phyloP scores from a whole-genome alignment of 2,888 invertebrate genomes.

The Eucera pruinosa region DNA sequence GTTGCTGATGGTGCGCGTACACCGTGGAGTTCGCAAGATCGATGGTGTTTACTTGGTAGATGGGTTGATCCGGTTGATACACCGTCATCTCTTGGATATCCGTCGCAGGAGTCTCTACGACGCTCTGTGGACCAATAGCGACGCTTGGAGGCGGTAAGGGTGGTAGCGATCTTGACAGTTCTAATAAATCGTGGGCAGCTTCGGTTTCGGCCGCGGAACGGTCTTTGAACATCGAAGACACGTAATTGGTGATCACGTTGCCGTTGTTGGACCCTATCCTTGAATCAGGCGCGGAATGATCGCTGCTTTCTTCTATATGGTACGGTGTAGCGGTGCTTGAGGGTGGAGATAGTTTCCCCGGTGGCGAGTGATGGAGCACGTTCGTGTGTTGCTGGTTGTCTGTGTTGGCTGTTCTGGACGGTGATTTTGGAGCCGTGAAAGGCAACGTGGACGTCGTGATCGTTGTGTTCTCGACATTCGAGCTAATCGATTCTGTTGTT shows the following conservation, averaged over 20 bases:
- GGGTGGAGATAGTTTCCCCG: slow-evolving; percentile 48
- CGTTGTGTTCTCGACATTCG: slow-evolving; percentile 25
- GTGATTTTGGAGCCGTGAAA: slow-evolving; percentile 33
- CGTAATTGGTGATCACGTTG: slow-evolving; percentile 62
- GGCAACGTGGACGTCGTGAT: slow-evolving; percentile 28
- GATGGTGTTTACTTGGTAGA: slow-evolving; percentile 81
- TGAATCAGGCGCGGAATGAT: slow-evolving; percentile 13
- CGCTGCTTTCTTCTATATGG: slow-evolving; percentile 37
- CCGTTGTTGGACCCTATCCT: slow-evolving; percentile 52
- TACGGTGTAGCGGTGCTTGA: slow-evolving; percentile 51
- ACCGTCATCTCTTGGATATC: slow-evolving; percentile 83
- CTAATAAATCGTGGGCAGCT: slow-evolving; percentile 93
- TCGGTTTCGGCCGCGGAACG: slow-evolving; percentile 92
- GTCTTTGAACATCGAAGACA: slow-evolving; percentile 76
- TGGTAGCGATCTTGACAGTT: slow-evolving; percentile 91
- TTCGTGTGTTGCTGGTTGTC: slow-evolving; percentile 22
- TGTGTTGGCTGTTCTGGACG: slow-evolving; percentile 20
- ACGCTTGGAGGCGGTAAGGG: slow-evolving; percentile 90
- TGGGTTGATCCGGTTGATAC: slow-evolving; percentile 78
- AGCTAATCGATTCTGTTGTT: slow-evolving; percentile 21
- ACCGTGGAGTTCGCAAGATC: slow-evolving; percentile 72
- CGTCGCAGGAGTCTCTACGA: slow-evolving; percentile 83
- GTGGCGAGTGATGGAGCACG: slow-evolving; percentile 43
- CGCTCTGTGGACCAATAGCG: slow-evolving; percentile 87
- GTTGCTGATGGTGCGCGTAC: slow-evolving; percentile 65